These are phyloP conservation scores for Cygnus olor DNA, from an alignment of 2,797 vertebrate genomes.

Conservation along the genomic window DNA sequence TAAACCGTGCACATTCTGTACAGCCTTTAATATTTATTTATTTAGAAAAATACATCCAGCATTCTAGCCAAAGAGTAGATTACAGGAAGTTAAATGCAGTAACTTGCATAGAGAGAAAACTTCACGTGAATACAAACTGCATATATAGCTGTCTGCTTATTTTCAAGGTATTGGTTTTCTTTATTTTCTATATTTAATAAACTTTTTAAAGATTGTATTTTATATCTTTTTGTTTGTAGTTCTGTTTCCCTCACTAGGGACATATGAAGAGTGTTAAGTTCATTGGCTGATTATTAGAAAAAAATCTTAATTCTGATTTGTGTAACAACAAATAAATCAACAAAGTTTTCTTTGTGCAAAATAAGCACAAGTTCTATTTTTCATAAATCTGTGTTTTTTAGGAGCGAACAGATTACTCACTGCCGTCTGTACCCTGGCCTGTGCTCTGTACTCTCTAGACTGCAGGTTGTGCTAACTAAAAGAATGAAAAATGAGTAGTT, in stretches of 20 bases:
- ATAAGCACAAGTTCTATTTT: not conserved
- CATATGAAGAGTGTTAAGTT: slow-evolving; percentile 30
- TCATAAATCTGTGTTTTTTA: not conserved
- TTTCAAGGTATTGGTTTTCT: not conserved
- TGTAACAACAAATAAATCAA: slow-evolving; percentile 53
- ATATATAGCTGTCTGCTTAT: not conserved
- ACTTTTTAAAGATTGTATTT: not conserved
- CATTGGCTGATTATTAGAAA: slow-evolving; percentile 38
- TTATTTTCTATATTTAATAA: not conserved
- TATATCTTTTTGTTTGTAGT: not conserved
- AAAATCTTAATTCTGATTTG: slow-evolving; percentile 63
- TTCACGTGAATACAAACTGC: not conserved
- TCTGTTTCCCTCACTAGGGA: slow-evolving; percentile 33
- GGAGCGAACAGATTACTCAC: slow-evolving; percentile 33
- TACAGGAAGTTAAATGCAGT: slow-evolving; percentile 11
- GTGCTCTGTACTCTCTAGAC: not conserved
- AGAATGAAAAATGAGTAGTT: not conserved
- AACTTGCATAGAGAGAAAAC: not conserved
- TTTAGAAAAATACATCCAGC: not conserved
- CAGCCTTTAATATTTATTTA: slow-evolving; percentile 28
- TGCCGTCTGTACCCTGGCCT: slow-evolving; percentile 2
- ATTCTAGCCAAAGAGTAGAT: not conserved
- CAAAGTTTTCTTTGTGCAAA: slow-evolving; percentile 51
- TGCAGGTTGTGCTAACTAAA: not conserved
- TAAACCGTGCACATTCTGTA: slow-evolving; percentile 7